Evolutionary conservation across 30 jellyfish, hydroid and myxozoan genomes (phyloP), one percentile per base, ranked within the genome.

Genomic region (Rhopilema esculentum): DNA sequence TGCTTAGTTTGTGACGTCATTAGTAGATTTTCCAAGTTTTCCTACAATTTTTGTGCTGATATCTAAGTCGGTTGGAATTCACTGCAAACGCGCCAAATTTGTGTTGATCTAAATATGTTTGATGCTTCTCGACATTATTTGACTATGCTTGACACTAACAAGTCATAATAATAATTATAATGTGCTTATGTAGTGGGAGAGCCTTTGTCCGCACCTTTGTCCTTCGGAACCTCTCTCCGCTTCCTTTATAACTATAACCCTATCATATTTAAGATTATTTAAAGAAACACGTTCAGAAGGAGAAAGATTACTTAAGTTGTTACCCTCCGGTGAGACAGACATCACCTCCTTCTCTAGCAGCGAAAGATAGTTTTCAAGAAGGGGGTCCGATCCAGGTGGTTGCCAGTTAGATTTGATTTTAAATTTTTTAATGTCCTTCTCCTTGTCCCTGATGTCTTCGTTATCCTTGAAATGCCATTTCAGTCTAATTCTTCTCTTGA

Each of bases 171-270:
- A n/a, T n/a, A n/a, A n/a, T n/a, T n/a, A n/a, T n/a, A n/a, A n/a
- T n/a, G n/a, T n/a, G n/a, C n/a, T n/a, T n/a, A n/a, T n/a, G n/a
- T n/a, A n/a, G n/a, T n/a, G n/a, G n/a, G n/a, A n/a, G n/a, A n/a
- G n/a, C n/a, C n/a, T n/a, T n/a, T n/a, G n/a, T n/a, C n/a, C n/a
- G n/a, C n/a, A n/a, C n/a, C n/a, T n/a, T n/a, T n/a, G n/a, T n/a
- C n/a, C n/a, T n/a, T n/a, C 89, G 7, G 82, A 80, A 0, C 90
- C 90, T 53, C 64, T 80, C 27, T 80, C 90, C 20, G 90, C 90
- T 62, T 80, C 90, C 73, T 64, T 80, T 16, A 80, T 80, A 1
- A 74, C 75, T 22, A 75, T 22, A 32, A 26, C 61, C 66, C 21
- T 0, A 75, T 75, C 86, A 50, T 61, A 75, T 61, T 75, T 75